Evolutionary conservation across 2,888 invertebrate genomes (phyloP).

Genomic region (Gnatocerus cornutus): DNA sequence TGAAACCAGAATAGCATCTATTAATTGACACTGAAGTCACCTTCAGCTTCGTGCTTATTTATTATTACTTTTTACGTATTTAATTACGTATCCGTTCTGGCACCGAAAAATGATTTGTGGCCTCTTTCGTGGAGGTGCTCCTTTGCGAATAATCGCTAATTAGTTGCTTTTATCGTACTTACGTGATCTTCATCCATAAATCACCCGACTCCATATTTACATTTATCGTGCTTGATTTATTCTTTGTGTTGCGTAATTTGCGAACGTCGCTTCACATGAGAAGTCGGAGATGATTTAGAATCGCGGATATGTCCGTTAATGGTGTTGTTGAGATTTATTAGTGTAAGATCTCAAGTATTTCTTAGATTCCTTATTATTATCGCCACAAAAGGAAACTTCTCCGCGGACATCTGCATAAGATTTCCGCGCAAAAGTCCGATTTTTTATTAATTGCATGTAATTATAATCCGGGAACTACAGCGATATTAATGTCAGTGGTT

Average conservation of each 20-base stretch:
- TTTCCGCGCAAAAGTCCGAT: neutral
- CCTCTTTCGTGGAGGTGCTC: slow-evolving; percentile 30
- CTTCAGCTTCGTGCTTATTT: slow-evolving; percentile 36
- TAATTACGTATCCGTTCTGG: slow-evolving; percentile 37
- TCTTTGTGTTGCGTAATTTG: slow-evolving; percentile 44
- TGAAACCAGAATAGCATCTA: slow-evolving; percentile 64
- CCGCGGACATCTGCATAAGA: neutral
- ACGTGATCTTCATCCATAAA: slow-evolving; percentile 45
- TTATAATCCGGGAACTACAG: too few relatives aligned
- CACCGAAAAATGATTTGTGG: slow-evolving; percentile 45
- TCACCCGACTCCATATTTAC: slow-evolving; percentile 40
- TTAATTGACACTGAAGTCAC: slow-evolving; percentile 62
- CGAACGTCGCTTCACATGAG: slow-evolving; percentile 35
- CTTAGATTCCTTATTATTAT: slow-evolving; percentile 25
- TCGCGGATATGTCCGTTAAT: slow-evolving; percentile 40
- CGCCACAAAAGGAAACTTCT: slow-evolving; percentile 19
- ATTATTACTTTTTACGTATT: slow-evolving; percentile 26
- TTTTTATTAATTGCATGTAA: too few relatives aligned
- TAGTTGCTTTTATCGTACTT: slow-evolving; percentile 43
- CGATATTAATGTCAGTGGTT: slow-evolving; percentile 13
- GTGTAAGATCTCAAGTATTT: slow-evolving; percentile 3
- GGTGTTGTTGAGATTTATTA: slow-evolving; percentile 33
- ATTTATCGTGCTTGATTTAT: slow-evolving; percentile 43
- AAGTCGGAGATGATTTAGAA: slow-evolving; percentile 36
- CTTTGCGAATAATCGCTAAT: slow-evolving; percentile 45